Conservation (phyloP, 2,113 vertebrate genomes). For the Pomatorhinus ruficollis region DNA sequence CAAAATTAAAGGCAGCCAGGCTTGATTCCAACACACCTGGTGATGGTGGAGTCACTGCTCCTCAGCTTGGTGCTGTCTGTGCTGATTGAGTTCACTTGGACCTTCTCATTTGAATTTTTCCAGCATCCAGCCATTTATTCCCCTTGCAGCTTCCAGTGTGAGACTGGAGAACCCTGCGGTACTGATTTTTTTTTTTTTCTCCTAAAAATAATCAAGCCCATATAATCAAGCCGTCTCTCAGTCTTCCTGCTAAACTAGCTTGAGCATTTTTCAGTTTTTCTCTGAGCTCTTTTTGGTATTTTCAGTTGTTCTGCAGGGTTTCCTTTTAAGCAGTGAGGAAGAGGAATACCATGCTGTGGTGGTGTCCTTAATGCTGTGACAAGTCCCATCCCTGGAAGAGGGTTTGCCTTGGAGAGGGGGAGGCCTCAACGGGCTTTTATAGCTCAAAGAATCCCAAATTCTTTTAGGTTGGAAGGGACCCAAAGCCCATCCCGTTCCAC, state of each 20-base stretch:
- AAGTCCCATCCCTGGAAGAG: background rate
- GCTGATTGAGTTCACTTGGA: background rate
- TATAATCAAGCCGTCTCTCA: background rate
- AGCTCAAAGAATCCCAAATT: background rate
- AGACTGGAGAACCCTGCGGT: background rate
- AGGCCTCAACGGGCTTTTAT: background rate
- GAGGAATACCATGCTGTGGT: rapidly evolving
- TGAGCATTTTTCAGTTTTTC: background rate
- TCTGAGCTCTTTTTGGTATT: background rate
- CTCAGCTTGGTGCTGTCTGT: background rate
- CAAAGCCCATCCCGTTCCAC: background rate
- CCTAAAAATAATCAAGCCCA: background rate
- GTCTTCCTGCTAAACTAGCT: background rate
- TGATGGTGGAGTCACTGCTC: background rate
- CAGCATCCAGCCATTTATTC: background rate
- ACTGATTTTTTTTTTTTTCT: background rate
- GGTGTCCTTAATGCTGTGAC: rapidly evolving
- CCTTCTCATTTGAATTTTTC: background rate
- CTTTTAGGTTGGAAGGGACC: background rate
- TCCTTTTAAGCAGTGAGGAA: background rate
- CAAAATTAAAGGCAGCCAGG: background rate
- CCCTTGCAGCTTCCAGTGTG: background rate
- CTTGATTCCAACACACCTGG: rapidly evolving
- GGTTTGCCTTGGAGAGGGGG: background rate
- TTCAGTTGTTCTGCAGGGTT: background rate